These are phyloP conservation scores for Pararge aegeria DNA, from an alignment of 1,140 invertebrate species.

Conservation along the genomic window DNA sequence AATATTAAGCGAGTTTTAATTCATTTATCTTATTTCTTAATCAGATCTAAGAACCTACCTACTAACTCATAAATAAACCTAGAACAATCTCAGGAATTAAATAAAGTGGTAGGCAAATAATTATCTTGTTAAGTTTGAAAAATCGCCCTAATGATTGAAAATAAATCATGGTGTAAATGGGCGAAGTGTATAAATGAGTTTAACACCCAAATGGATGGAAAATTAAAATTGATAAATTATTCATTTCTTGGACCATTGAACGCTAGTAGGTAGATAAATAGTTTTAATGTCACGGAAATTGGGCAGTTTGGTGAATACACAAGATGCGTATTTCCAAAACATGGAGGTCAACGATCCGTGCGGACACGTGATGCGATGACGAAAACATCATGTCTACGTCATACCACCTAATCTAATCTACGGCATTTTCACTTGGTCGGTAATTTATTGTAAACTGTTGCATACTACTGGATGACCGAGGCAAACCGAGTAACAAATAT, in stretches of 20 bases:
- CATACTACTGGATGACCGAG: too few relatives aligned
- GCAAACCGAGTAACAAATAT: neutral
- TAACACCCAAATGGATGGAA: constrained; percentile 34
- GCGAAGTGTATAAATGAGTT: constrained; percentile 35
- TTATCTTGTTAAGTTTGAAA: constrained; percentile 19
- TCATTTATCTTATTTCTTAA: neutral
- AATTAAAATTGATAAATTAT: constrained; percentile 43
- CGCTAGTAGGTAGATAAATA: constrained; percentile 40
- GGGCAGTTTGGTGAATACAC: constrained; percentile 23
- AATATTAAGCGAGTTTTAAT: neutral
- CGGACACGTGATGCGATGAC: constrained; percentile 66
- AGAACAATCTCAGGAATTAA: neutral
- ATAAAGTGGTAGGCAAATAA: neutral
- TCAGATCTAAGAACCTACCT: too few relatives aligned
- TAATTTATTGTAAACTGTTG: neutral
- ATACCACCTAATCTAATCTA: constrained; percentile 53
- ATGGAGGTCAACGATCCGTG: constrained; percentile 62
- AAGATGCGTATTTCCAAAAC: constrained; percentile 61
- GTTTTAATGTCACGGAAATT: constrained; percentile 46
- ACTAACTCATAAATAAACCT: neutral
- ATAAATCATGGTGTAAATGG: constrained; percentile 25
- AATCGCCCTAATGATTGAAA: constrained; percentile 28
- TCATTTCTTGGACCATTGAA: constrained; percentile 26
- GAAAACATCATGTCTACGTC: constrained; percentile 41
- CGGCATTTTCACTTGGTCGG: constrained; percentile 15